phyloP scores from a whole-genome alignment of 2,797 vertebrate genomes.

The Macrochelys suwanniensis region DNA sequence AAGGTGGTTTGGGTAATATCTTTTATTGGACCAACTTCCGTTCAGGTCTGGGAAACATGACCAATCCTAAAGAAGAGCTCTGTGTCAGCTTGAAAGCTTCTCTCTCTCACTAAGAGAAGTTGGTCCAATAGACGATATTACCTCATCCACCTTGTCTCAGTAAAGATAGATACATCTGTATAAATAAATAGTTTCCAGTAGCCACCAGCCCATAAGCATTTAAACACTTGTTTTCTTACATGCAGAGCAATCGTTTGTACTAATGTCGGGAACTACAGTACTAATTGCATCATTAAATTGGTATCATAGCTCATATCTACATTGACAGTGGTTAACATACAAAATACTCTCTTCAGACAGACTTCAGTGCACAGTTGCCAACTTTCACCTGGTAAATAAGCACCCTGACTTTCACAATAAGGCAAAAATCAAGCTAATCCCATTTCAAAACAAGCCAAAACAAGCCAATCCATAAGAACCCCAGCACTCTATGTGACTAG shows the following conservation, averaged over 20 bases:
- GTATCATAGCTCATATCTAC: neutral
- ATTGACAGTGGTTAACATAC: neutral
- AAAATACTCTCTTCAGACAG: slow-evolving; percentile 8
- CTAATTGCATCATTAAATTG: neutral
- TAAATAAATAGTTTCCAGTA: neutral
- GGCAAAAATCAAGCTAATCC: no score
- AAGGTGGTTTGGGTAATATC: neutral
- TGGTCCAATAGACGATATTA: neutral
- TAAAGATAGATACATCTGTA: neutral
- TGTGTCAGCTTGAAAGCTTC: neutral
- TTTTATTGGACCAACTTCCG: neutral
- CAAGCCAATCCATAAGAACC: no score
- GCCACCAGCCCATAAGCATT: neutral
- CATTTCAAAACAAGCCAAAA: no score
- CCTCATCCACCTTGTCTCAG: neutral
- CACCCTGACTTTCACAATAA: no score
- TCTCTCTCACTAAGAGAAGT: neutral
- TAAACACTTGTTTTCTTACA: neutral
- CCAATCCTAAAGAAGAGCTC: neutral
- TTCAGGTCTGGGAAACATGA: neutral
- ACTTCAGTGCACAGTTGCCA: neutral
- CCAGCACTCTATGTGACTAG: no score
- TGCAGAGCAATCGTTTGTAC: neutral
- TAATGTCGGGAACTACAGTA: neutral
- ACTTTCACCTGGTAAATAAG: no score